Percentiles rank a stretch among this genome's conserved stretches.
Evolutionary conservation across 2,888 invertebrate genomes (phyloP).

Genomic region (Megamerina dolium): DNA sequence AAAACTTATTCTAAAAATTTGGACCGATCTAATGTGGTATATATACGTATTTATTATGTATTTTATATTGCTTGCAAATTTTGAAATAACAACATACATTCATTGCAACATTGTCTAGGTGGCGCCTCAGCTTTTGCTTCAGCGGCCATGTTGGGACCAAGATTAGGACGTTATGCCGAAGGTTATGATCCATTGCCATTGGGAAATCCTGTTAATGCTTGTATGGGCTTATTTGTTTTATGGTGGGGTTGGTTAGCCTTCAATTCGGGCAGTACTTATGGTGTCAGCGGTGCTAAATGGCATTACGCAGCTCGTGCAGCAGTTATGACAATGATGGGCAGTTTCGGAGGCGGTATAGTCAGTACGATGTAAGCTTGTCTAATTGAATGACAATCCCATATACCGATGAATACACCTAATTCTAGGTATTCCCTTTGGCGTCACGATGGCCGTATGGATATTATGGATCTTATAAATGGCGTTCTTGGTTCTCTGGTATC

Average conservation of each 20-base stretch:
- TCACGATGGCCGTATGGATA: slow-evolving; percentile 68
- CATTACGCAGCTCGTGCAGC: slow-evolving; percentile 85
- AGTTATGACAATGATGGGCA: slow-evolving; percentile 84
- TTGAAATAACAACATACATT: too few species aligned
- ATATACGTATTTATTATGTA: too few species aligned
- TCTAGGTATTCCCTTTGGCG: slow-evolving; percentile 59
- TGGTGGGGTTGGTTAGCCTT: slow-evolving; percentile 99
- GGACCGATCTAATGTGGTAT: too few species aligned
- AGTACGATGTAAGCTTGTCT: slow-evolving; percentile 50
- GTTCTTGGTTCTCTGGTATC: slow-evolving; percentile 82
- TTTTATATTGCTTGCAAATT: too few species aligned
- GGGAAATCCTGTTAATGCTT: slow-evolving; percentile 84
- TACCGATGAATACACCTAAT: not conserved
- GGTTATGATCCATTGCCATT: slow-evolving; percentile 71
- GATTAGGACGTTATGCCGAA: slow-evolving; percentile 75
- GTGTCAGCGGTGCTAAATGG: slow-evolving; percentile 76
- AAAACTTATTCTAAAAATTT: too few species aligned
- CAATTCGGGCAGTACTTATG: slow-evolving; percentile 86
- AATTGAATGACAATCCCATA: too few species aligned
- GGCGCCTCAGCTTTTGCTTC: slow-evolving; percentile 77
- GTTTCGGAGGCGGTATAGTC: slow-evolving; percentile 77
- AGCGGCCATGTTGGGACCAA: slow-evolving; percentile 82
- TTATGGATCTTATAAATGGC: slow-evolving; percentile 82
- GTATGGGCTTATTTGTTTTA: slow-evolving; percentile 84
- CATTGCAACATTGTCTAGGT: too few species aligned